A percentile compares a stretch with the other conserved stretches of the same genome.
These are phyloP conservation scores for Sphecodes monilicornis DNA, from an alignment of 2,888 invertebrate species.

Conservation along the genomic window DNA sequence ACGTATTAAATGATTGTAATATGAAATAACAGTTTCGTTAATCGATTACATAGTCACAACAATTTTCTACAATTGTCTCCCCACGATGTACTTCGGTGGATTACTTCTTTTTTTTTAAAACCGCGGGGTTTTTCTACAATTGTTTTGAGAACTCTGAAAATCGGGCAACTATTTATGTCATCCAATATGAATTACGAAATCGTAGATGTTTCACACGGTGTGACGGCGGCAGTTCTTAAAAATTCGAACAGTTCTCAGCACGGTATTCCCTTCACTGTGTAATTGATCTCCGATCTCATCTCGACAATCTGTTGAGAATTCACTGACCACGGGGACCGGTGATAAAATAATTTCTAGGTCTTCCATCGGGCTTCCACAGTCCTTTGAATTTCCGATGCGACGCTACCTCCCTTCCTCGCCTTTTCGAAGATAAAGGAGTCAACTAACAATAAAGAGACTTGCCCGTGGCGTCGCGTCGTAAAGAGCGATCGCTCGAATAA, in stretches of 20 bases:
- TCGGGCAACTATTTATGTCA: neutral
- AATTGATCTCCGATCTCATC: neutral
- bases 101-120: too few relatives aligned
- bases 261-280: neutral
- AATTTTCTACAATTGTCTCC: too few relatives aligned
- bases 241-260: neutral
- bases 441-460: constrained; percentile 7
- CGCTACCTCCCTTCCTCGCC: neutral
- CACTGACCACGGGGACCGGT: neutral
- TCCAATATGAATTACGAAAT: neutral
- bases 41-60: too few relatives aligned
- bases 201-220: too few relatives aligned
- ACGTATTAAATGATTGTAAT: too few relatives aligned
- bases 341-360: constrained; percentile 5
- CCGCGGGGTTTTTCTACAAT: too few relatives aligned
- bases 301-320: neutral
- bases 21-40: too few relatives aligned
- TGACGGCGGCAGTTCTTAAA: neutral
- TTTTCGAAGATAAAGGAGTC: constrained; percentile 7
- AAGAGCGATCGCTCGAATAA: constrained; percentile 5
- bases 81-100: too few relatives aligned
- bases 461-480: constrained; percentile 5
- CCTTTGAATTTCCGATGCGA: constrained; percentile 7
- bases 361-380: constrained; percentile 1
- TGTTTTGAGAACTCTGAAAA: neutral